Conservation (phyloP, 1,140 invertebrate genomes). For the Hyposmocoma kahamanoa region DNA sequence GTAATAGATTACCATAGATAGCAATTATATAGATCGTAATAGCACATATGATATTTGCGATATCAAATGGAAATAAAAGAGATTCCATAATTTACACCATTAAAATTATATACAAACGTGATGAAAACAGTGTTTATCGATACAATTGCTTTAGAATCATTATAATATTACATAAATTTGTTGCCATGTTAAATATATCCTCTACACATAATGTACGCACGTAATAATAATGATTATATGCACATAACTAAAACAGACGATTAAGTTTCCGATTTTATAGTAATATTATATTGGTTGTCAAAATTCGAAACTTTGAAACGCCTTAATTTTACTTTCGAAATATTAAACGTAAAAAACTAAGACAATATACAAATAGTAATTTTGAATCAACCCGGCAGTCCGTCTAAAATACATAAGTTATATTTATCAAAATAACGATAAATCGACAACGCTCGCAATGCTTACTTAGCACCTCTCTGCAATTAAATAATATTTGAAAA, state of each 20-base stretch:
- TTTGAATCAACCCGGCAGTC: too few species aligned
- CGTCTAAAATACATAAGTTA: too few species aligned
- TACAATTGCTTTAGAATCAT: constrained; percentile 24
- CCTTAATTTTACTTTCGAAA: too few species aligned
- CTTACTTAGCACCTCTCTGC: not conserved
- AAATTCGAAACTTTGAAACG: too few species aligned
- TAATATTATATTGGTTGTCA: too few species aligned
- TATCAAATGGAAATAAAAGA: constrained; percentile 59
- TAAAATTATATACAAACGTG: constrained; percentile 61
- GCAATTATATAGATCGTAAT: constrained; percentile 45
- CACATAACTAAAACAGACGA: not conserved
- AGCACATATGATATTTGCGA: constrained; percentile 51
- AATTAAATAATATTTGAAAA: constrained; percentile 31
- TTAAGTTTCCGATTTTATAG: too few species aligned
- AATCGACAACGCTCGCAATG: too few species aligned
- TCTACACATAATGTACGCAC: not conserved
- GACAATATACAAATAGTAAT: too few species aligned
- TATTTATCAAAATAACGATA: too few species aligned
- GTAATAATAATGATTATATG: constrained; percentile 1
- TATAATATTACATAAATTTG: constrained; percentile 12
- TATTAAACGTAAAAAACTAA: too few species aligned
- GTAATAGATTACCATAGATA: constrained; percentile 55
- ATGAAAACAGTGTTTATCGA: constrained; percentile 46
- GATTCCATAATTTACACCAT: constrained; percentile 67
- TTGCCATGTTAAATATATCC: constrained; percentile 15